Evolutionary conservation across 92 coral and sea anemone species (phyloP).

Genomic region (Palythoa grandis): DNA sequence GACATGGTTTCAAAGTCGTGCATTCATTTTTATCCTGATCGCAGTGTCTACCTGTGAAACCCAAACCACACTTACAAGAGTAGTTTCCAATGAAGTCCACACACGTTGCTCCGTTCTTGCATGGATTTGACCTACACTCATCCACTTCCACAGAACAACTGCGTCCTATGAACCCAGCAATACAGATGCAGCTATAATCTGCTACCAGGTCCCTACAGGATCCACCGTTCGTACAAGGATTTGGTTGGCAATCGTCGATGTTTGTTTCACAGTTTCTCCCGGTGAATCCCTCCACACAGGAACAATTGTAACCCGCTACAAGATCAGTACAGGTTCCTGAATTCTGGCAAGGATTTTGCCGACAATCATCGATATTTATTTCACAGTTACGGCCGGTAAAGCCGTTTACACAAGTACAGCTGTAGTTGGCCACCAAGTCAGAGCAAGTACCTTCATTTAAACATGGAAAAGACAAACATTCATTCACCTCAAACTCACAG

Average conservation of each 20-base stretch:
- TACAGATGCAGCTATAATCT: constrained; percentile 60
- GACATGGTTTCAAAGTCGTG: constrained; percentile 60
- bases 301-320: constrained; percentile 64
- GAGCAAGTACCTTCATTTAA: constrained; percentile 57
- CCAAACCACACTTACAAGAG: constrained; percentile 54
- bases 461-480: constrained; percentile 68
- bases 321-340: constrained; percentile 60
- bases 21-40: constrained; percentile 59
- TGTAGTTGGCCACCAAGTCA: constrained; percentile 60
- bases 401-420: constrained; percentile 64
- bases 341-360: constrained; percentile 63
- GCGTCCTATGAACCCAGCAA: constrained; percentile 61
- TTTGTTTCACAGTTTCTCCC: constrained; percentile 65
- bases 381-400: constrained; percentile 70
- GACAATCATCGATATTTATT: constrained; percentile 69
- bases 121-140: constrained; percentile 66
- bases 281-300: constrained; percentile 59
- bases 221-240: constrained; percentile 69
- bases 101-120: constrained; percentile 70
- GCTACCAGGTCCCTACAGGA: constrained; percentile 56
- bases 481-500: constrained; percentile 63
- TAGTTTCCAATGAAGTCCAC: constrained; percentile 56
- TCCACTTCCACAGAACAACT: constrained; percentile 59
- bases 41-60: constrained; percentile 67
- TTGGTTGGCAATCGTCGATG: constrained; percentile 67